Evolutionary conservation across 2,888 invertebrate genomes (phyloP).

Genomic region (Diplazon laetatorius): DNA sequence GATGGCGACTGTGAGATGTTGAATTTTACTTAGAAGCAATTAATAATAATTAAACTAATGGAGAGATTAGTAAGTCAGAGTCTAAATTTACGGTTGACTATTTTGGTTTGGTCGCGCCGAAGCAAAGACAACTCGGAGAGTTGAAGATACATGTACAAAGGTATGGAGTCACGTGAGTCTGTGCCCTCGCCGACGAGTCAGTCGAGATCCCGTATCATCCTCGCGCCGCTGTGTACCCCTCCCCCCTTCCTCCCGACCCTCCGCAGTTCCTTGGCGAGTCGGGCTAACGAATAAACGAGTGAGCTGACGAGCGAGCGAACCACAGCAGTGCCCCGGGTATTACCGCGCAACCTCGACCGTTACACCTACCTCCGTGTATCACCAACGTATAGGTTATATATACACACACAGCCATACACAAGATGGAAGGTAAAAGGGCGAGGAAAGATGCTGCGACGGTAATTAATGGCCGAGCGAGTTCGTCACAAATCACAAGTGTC

Average conservation of each 20-base stretch:
- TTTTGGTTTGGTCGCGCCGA: not conserved
- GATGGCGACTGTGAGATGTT: not conserved
- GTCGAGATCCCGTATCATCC: constrained; percentile 48
- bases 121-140: too few relatives aligned
- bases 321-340: constrained; percentile 12
- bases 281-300: constrained; percentile 42
- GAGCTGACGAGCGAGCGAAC: constrained; percentile 43
- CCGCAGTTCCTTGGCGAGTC: too few relatives aligned
- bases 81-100: not conserved
- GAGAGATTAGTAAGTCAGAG: constrained; percentile 10
- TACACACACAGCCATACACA: too few relatives aligned
- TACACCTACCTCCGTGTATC: constrained; percentile 5
- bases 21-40: not conserved
- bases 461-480: constrained; percentile 79
- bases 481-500: constrained; percentile 79
- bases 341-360: not conserved
- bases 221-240: constrained; percentile 3
- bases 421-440: constrained; percentile 71
- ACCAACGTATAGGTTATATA: not conserved
- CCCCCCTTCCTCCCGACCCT: too few relatives aligned
- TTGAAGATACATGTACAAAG: not conserved
- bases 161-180: not conserved
- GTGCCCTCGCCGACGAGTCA: constrained; percentile 17
- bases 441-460: constrained; percentile 80
- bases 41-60: constrained; percentile 26